Conservation (phyloP, 2,797 vertebrate genomes). For the Caiman crocodilus region DNA sequence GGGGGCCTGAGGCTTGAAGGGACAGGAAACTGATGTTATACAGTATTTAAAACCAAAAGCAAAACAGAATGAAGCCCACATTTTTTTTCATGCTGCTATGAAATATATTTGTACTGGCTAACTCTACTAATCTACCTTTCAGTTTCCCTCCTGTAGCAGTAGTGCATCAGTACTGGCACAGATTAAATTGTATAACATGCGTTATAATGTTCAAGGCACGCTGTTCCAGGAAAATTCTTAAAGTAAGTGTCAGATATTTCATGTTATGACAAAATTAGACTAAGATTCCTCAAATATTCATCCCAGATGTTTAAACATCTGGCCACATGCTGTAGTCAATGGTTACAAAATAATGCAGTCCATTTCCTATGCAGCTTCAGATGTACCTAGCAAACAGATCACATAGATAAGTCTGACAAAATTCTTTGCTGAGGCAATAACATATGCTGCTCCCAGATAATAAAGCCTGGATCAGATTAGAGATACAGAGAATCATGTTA, state of each 20-base stretch:
- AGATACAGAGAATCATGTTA: background rate
- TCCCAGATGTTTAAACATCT: background rate
- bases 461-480: background rate
- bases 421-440: background rate
- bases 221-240: background rate
- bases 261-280: background rate
- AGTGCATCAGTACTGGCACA: background rate
- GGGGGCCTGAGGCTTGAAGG: background rate
- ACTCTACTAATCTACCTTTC: background rate
- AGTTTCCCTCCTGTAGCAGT: background rate
- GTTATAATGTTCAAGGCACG: background rate
- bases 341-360: background rate
- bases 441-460: background rate
- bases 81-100: background rate
- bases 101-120: background rate
- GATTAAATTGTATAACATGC: background rate
- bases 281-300: background rate
- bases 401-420: background rate
- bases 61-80: background rate
- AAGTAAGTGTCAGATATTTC: background rate
- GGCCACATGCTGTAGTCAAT: background rate
- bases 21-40: background rate
- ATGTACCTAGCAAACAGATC: background rate
- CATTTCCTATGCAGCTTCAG: background rate
- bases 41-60: conserved; percentile 7